Evolutionary conservation across 2,888 invertebrate species (phyloP).

Genomic region (Hemicrepidius hirtus): DNA sequence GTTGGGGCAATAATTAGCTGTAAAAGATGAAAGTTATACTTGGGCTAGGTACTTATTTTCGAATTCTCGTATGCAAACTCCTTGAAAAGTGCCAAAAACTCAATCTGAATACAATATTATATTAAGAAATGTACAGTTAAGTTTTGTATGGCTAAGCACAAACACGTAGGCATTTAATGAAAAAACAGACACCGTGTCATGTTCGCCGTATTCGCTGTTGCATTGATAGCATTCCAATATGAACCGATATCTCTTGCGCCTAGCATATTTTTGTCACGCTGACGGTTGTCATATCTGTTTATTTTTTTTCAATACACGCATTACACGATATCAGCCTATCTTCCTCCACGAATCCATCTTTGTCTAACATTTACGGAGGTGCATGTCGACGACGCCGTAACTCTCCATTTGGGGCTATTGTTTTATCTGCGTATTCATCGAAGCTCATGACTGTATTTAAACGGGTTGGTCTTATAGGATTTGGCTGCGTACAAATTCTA

Average conservation of each 20-base stretch:
- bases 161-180: slow-evolving; percentile 54
- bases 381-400: slow-evolving; percentile 26
- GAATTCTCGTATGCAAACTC: background rate
- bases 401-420: slow-evolving; percentile 42
- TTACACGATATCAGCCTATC: slow-evolving; percentile 23
- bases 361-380: slow-evolving; percentile 12
- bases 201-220: slow-evolving; percentile 51
- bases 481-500: slow-evolving; percentile 27
- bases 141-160: slow-evolving; percentile 46
- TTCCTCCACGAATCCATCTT: slow-evolving; percentile 13
- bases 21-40: too few species aligned
- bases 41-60: background rate
- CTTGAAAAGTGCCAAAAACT: slow-evolving; percentile 43
- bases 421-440: slow-evolving; percentile 46
- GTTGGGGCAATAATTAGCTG: too few species aligned
- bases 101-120: slow-evolving; percentile 45
- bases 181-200: slow-evolving; percentile 54
- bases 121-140: slow-evolving; percentile 53
- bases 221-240: slow-evolving; percentile 53
- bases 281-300: slow-evolving; percentile 44
- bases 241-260: slow-evolving; percentile 50
- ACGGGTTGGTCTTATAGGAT: slow-evolving; percentile 38
- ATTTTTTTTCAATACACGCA: slow-evolving; percentile 42
- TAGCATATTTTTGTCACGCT: slow-evolving; percentile 49
- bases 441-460: slow-evolving; percentile 42